Evolutionary conservation across 2,113 vertebrate species (phyloP), one percentile per base, ranked within the genome.

Genomic region (Drymodes brunneopygia): DNA sequence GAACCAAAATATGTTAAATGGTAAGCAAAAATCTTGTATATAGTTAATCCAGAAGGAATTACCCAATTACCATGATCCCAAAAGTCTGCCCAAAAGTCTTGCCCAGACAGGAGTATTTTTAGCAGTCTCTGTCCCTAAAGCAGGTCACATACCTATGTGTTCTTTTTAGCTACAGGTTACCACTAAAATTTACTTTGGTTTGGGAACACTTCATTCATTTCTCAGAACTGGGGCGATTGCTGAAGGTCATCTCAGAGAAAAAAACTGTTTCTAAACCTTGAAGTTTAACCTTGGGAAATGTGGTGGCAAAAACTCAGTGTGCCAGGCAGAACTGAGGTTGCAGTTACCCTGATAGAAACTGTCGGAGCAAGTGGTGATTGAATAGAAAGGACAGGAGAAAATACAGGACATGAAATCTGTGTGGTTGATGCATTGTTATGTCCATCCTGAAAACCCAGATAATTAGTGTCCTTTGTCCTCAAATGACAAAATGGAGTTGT

Each of bases 171-270:
- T 86, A 85, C 48, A 81, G 83, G 42, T 93, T 94, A 62, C 90
- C 88, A 86, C 78, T 95, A 90, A 94, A 91, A 92, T 90, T 53
- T 90, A 22, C 74, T 88, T 95, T 94, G 87, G 94, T 96, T 96
- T 93, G 79, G 60, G 90, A 95, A 90, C 79, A 64, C 50, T 96
- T 92, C 91, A 94, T 95, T 95, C 75, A 90, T 88, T 94, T 90
- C 67, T 88, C 38, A 53, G 69, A 96, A 96, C 82, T 95, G 88
- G 94, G 85, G 40, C 79, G 1, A 22, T 40, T 73, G 40, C 18
- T 0, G 56, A 95, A 94, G 95, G 93, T 94, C 93, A 72, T 82
- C 51, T 88, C 4, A 2, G 72, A 83, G 38, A 57, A 57, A 38
- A 83, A 56, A 81, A 33, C 29, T 81, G 72, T 80, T 94, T 83